Percentiles rank a stretch among this genome's conserved stretches.
phyloP scores from a whole-genome alignment of 2,113 vertebrate species.

The Zosterops japonicus region DNA sequence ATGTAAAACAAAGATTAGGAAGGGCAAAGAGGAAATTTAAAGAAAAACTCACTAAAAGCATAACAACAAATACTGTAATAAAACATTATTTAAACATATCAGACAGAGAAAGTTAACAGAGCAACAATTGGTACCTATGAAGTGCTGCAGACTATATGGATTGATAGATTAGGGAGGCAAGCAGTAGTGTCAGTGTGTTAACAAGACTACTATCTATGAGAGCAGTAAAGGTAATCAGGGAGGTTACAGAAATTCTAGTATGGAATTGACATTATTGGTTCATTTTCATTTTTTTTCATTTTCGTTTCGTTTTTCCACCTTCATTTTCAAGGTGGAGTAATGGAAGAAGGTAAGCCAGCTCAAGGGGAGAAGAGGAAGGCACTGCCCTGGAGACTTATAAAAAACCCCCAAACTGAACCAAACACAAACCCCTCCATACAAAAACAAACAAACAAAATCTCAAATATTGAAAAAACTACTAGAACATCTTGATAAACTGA shows the following conservation, averaged over 20 bases:
- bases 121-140: neutral
- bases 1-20: slow-evolving; percentile 26
- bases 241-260: neutral
- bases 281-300: neutral
- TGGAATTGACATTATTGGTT: neutral
- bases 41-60: neutral
- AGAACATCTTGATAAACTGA: neutral
- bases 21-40: neutral
- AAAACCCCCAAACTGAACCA: neutral
- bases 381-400: neutral
- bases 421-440: neutral
- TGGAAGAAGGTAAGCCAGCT: neutral
- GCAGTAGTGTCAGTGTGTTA: neutral
- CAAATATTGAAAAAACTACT: neutral
- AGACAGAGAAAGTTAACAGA: neutral
- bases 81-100: neutral
- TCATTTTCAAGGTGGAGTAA: neutral
- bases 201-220: neutral
- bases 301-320: neutral
- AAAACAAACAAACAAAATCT: neutral
- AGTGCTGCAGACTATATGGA: neutral
- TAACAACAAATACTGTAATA: neutral
- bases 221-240: neutral
- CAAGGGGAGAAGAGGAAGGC: neutral
- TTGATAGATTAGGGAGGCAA: neutral